Evolutionary conservation across 2,797 vertebrate species (phyloP).

Genomic region (Hephaestus fuliginosus): DNA sequence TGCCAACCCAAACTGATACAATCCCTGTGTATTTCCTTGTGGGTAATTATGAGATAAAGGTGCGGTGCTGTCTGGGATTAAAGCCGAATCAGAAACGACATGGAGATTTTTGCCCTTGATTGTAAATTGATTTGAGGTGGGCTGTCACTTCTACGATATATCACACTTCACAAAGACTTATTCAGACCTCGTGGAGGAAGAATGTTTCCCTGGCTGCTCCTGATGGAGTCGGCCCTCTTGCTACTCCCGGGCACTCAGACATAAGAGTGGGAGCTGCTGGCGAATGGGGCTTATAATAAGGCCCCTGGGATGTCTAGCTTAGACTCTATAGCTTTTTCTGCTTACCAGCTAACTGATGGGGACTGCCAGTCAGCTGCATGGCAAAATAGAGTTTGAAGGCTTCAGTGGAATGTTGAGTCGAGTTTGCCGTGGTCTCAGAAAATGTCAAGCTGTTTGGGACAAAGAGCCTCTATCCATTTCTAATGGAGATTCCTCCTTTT

Average conservation of each 20-base stretch:
- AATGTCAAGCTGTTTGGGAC: slow-evolving; percentile 25
- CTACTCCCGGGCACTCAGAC: slow-evolving; percentile 66
- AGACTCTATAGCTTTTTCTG: slow-evolving; percentile 49
- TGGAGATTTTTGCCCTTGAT: slow-evolving; percentile 66
- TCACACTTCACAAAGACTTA: slow-evolving; percentile 63
- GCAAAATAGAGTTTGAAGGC: slow-evolving; percentile 32
- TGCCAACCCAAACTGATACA: slow-evolving; percentile 62
- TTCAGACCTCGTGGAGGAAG: slow-evolving; percentile 52
- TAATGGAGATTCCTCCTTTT: slow-evolving; percentile 58
- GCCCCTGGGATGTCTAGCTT: slow-evolving; percentile 67
- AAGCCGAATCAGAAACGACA: slow-evolving; percentile 59
- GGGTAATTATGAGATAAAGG: slow-evolving; percentile 75
- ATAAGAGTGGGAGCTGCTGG: slow-evolving; percentile 64
- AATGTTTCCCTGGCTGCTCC: slow-evolving; percentile 57
- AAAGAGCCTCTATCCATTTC: slow-evolving; percentile 48
- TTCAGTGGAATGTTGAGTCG: slow-evolving; percentile 28
- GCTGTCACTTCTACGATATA: slow-evolving; percentile 58
- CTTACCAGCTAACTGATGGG: slow-evolving; percentile 47
- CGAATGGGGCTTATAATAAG: slow-evolving; percentile 63
- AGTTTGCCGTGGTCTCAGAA: slow-evolving; percentile 36
- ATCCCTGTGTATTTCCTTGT: slow-evolving; percentile 69
- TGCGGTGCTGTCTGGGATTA: slow-evolving; percentile 72
- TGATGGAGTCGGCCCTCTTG: slow-evolving; percentile 68
- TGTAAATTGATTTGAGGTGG: slow-evolving; percentile 72
- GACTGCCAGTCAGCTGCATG: slow-evolving; percentile 66